Percentiles rank a stretch among this genome's conserved stretches.
These are phyloP conservation scores for Tricholaema leucomelas DNA, from an alignment of 2,113 vertebrate genomes.

Conservation along the genomic window DNA sequence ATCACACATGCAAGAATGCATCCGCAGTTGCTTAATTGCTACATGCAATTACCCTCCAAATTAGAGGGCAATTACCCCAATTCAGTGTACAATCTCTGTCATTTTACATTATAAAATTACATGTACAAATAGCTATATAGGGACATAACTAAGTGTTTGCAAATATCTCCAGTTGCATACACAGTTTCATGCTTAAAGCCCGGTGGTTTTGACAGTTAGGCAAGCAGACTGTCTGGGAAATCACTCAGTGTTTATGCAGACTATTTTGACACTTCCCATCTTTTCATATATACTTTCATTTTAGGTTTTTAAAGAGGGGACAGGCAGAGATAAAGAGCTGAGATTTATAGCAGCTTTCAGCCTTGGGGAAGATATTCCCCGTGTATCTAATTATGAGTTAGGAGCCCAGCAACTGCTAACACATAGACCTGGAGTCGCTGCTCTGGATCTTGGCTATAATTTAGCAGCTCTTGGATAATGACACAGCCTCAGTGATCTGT, in stretches of 20 bases:
- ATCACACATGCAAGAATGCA: slow-evolving; percentile 64
- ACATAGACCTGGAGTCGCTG: slow-evolving; percentile 39
- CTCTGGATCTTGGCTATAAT: slow-evolving; percentile 48
- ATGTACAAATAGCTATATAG: slow-evolving; percentile 64
- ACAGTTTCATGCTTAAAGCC: slow-evolving; percentile 49
- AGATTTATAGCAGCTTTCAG: slow-evolving; percentile 51
- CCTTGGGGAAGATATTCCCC: slow-evolving; percentile 51
- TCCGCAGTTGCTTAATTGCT: slow-evolving; percentile 68
- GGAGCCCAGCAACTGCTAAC: slow-evolving; percentile 32
- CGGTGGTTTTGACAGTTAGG: slow-evolving; percentile 67
- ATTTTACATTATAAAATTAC: slow-evolving; percentile 61
- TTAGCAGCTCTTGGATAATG: slow-evolving; percentile 56
- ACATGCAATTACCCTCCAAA: slow-evolving; percentile 68
- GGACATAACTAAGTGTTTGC: slow-evolving; percentile 66
- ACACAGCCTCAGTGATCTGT: slow-evolving; percentile 41
- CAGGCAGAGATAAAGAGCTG: slow-evolving; percentile 51
- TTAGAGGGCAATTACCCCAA: slow-evolving; percentile 71
- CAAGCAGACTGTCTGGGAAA: slow-evolving; percentile 68
- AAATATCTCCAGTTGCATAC: slow-evolving; percentile 64
- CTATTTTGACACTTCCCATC: slow-evolving; percentile 71
- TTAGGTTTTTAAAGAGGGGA: slow-evolving; percentile 65
- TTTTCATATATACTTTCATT: slow-evolving; percentile 51
- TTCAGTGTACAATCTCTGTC: slow-evolving; percentile 59
- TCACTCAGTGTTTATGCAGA: slow-evolving; percentile 66
- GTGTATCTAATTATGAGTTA: slow-evolving; percentile 50